Percentiles rank a stretch among this genome's conserved stretches.
phyloP scores from a whole-genome alignment of 2,113 vertebrate genomes.

The Edolisoma coerulescens region DNA sequence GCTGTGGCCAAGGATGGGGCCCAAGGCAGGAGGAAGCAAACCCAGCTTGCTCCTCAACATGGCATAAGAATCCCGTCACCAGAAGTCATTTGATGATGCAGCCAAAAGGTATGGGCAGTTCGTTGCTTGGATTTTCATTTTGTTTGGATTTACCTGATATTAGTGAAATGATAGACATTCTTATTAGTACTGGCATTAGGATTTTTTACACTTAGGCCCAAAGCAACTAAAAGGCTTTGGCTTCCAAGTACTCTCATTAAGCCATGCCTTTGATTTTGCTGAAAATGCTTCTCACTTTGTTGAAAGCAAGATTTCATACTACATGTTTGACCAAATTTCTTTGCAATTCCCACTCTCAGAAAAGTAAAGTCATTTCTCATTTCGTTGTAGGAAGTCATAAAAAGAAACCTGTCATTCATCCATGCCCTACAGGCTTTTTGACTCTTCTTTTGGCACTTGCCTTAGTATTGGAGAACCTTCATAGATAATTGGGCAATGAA shows the following conservation, averaged over 20 bases:
- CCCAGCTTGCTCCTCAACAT: not conserved
- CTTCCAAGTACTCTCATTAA: not conserved
- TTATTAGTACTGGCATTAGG: not conserved
- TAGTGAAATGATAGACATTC: not conserved
- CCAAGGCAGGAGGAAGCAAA: not conserved
- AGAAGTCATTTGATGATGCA: not conserved
- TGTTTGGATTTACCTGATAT: not conserved
- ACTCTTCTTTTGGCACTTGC: not conserved
- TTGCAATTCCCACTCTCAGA: not conserved
- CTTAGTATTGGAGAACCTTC: not conserved
- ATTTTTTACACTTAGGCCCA: not conserved
- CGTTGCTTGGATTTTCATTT: not conserved
- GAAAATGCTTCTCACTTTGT: not conserved
- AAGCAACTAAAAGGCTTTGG: not conserved
- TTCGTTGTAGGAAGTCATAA: not conserved
- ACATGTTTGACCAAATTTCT: not conserved
- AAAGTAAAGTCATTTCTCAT: not conserved
- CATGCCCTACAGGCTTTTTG: not conserved
- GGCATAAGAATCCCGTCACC: not conserved
- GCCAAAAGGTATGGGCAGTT: not conserved
- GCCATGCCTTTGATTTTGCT: not conserved
- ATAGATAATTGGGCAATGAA: not conserved
- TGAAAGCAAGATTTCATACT: slow-evolving; percentile 18
- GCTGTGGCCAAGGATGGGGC: not conserved
- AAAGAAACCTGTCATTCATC: not conserved